Evolutionary conservation across 2,888 invertebrate species (phyloP).

Genomic region (Hesperia comma): DNA sequence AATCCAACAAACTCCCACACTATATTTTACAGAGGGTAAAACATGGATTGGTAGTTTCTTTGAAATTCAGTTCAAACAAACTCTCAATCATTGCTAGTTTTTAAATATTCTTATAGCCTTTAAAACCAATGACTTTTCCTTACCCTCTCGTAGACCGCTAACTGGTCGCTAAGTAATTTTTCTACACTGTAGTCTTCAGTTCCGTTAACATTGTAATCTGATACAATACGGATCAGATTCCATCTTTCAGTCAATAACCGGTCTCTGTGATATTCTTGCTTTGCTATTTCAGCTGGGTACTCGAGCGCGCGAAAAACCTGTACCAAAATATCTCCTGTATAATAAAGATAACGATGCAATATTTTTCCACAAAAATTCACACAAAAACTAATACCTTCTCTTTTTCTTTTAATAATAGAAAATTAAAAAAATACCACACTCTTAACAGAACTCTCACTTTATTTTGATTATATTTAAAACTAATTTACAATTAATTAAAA

Average conservation of each 20-base stretch:
- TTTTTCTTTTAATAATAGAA: not conserved
- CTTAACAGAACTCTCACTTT: conserved; percentile 2
- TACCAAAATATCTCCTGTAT: conserved; percentile 40
- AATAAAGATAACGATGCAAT: not conserved
- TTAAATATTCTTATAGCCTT: too few species aligned
- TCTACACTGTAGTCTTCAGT: conserved; percentile 84
- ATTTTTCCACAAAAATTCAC: not conserved
- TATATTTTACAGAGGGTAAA: too few species aligned
- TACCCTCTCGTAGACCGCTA: conserved; percentile 74
- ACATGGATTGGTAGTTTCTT: too few species aligned
- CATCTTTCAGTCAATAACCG: conserved; percentile 84
- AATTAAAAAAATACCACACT: not conserved
- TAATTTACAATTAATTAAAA: conserved; percentile 71
- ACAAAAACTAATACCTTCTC: conserved; percentile 16
- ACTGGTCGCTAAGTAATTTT: conserved; percentile 69
- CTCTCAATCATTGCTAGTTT: too few species aligned
- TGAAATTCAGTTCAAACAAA: too few species aligned
- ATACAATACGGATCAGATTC: conserved; percentile 84
- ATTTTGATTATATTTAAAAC: conserved; percentile 13
- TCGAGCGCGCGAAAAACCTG: conserved; percentile 92
- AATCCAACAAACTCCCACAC: too few species aligned
- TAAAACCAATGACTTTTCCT: conserved; percentile 27
- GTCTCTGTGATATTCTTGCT: conserved; percentile 85
- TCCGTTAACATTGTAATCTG: conserved; percentile 82
- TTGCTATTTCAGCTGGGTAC: conserved; percentile 89